Evolutionary conservation across 1,140 invertebrate species (phyloP), one percentile per base, ranked within the genome.

Genomic region (Drosophila willistoni): DNA sequence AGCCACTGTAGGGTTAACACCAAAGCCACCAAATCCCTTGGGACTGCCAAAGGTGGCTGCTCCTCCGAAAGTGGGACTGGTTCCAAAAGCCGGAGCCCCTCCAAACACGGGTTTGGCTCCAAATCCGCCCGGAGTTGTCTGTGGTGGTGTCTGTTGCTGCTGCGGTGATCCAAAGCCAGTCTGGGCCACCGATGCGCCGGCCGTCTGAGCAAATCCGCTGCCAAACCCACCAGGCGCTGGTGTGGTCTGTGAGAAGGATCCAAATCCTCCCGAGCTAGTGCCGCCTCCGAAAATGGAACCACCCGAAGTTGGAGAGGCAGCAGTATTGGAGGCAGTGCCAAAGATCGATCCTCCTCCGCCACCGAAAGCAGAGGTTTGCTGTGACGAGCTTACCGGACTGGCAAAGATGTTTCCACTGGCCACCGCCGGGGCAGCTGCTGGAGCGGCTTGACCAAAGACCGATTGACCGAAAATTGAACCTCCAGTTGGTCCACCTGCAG

Each of bases 31-130:
- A 73, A 94, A 94, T 17, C 93, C 91, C 76, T 93, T 93, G 13
- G 80, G 85, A 78, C 86, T 92, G 34, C 93, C 93, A 79, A 94
- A 94, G 2, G 92, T 90, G 1, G 93, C 86, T n/a, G 93, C 90
- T 7, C 91, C 90, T 3, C 94, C 93, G 86, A 94, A 94, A 10
- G 91, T 92, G 17, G 93, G 92, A 41, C 91, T 68, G 1, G 91
- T 75, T 3, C 93, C 93, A 69, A 94, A 94, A 10, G 89, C 86
- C 0, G 93, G 78, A 6, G 82, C 68, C 14, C 89, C 81, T 1
- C 91, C 91, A 61, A 92, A 92, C 2, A 92, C 73, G 1, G 92
- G 79, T 14, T 83, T 77, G 17, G 71, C 84, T 13, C 91, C 90
- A 59, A 91, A 70, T 12, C 62, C 68, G 9, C 71, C 83, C 7